Base-by-base conservation (phyloP, 2,113 vertebrate genomes). In the Girardinichthys multiradiatus region DNA sequence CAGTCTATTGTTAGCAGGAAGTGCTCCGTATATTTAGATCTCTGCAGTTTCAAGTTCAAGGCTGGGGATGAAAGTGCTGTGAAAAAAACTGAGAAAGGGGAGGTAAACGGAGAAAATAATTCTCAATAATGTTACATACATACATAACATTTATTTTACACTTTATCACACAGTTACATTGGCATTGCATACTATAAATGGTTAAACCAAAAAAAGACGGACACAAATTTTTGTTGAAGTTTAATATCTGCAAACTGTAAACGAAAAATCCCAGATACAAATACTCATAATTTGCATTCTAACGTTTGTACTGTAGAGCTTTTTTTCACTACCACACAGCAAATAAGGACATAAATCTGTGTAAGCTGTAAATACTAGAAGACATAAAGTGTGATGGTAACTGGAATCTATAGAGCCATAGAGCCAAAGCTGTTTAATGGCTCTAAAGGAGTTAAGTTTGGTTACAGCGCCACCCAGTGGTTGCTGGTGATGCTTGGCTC, bases 381-480 rank as follows among this genome's bases (percentile, higher is more conserved):
- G n/a, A n/a, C n/a, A n/a, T n/a, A n/a, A n/a, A n/a, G 13, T 63
- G 39, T 78, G 35, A 79, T 62, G 30, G 39, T 21, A 35, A 68
- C 17, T 77, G n/a, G 74, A 31, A 30, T 14, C 26, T 26, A 59
- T 31, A 42, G n/a, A n/a, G n/a, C n/a, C n/a, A n/a, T n/a, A n/a
- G 35, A 64, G 28, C 19, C 64, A 42, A 57, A 66, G 24, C 26
- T 10, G 48, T 0, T 12, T 30, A 26, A 3, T 2, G 28, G 6
- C 37, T 64, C 5, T 2, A 3, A 57, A n/a, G 13, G 9, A 9
- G 3, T 81, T 89, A 69, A 24, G 77, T 84, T 83, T 69, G 82
- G 54, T 62, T 71, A 59, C 70, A 86, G 86, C 88, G 2, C 79
- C 87, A 69, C 64, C 77, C 81, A 19, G 82, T 84, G 91, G 74